Evolutionary conservation across 2,797 vertebrate genomes (phyloP).

Genomic region (Semotilus atromaculatus): DNA sequence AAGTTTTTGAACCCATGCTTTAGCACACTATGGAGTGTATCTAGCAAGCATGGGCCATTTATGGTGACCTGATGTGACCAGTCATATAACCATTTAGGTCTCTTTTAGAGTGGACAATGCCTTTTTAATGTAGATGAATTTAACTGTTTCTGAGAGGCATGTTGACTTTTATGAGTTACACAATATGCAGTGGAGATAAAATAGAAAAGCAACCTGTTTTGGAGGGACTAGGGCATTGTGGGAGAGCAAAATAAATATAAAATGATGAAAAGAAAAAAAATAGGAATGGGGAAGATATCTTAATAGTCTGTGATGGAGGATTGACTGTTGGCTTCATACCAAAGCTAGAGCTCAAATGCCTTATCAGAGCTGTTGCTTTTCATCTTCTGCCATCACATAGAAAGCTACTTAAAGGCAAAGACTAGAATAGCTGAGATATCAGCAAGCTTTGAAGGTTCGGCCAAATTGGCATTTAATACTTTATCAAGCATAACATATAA

Average conservation of each 20-base stretch:
- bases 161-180: constrained; percentile 38
- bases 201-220: constrained; percentile 68
- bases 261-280: constrained; percentile 2
- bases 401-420: constrained; percentile 25
- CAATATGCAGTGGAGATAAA: constrained; percentile 44
- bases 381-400: constrained; percentile 23
- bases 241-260: background rate
- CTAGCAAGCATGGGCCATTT: background rate
- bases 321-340: constrained; percentile 20
- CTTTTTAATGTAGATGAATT: background rate
- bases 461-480: background rate
- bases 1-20: background rate
- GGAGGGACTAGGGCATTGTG: constrained; percentile 33
- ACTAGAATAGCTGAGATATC: background rate
- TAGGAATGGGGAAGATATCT: background rate
- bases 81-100: background rate
- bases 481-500: background rate
- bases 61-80: background rate
- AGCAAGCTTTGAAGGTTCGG: constrained; percentile 2
- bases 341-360: constrained; percentile 25
- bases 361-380: constrained; percentile 31
- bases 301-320: constrained; percentile 4
- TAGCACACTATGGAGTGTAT: background rate
- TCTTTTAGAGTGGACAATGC: background rate
- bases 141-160: background rate